Base-by-base conservation (phyloP, 2,797 vertebrate species). In the Paguma larvata region DNA sequence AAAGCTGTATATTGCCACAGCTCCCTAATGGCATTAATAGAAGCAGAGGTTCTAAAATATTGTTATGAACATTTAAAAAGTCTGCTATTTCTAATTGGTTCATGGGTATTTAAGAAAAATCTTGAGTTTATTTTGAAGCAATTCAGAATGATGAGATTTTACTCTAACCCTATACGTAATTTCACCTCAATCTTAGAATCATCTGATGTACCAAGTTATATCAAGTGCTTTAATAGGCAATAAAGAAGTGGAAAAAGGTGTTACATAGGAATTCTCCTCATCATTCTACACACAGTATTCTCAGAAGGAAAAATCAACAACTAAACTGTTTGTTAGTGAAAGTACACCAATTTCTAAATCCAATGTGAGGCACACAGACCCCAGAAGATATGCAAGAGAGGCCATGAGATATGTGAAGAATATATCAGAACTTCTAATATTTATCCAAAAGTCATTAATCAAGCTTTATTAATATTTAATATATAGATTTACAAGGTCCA, bases 51-150 rank as follows among this genome's bases (percentile, higher is more conserved):
- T 83, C 63, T 86, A 75, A 87, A 78, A 68, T 87, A 85, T 44
- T 34, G 30, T 72, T 83, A 25, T 53, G 32, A 96, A 88, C 10
- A 67, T 82, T 97, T 78, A 8, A n/a, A 94, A 91, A 72, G 2
- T 94, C 86, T 53, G 19, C 65, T 65, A 96, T 85, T 96, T 96
- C 46, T 72, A 73, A 82, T 70, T 90, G 30, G 38, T 78, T 95
- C 13, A 12, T 41, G 11, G 25, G 56, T 79, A 21, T 80, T 89
- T 85, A 88, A 95, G 73, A 78, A 93, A 97, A 94, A 85, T 48
- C 8, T 44, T 72, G 25, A 89, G 16, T 84, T 94, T 85, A 73
- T 67, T 82, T 92, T 92, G 51, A 94, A 96, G 27, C 27, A 95
- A 94, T 8, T 94, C 25, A 67, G 8, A 95, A 72, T 83, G 4